These are phyloP conservation scores for Climacteris rufus DNA, from an alignment of 2,113 vertebrate species.

Conservation along the genomic window DNA sequence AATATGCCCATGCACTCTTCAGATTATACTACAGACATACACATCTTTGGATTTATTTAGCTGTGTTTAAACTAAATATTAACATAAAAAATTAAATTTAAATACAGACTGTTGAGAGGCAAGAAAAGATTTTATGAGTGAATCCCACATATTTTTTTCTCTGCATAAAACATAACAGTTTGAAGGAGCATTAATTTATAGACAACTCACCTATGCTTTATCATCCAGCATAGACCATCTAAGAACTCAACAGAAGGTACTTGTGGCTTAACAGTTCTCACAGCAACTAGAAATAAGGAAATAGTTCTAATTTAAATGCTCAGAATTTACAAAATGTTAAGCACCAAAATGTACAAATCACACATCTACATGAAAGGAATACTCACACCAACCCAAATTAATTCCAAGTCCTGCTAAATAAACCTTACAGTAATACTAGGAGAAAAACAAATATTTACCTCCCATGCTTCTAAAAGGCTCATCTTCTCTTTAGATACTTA, in stretches of 20 bases:
- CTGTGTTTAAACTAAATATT: background rate
- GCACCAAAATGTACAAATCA: background rate
- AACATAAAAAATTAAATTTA: background rate
- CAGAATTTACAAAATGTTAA: background rate
- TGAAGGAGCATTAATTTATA: background rate
- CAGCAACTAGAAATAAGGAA: background rate
- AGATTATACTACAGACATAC: background rate
- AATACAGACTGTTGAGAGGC: background rate
- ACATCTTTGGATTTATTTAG: background rate
- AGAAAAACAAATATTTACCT: slow-evolving; percentile 17
- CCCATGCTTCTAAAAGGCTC: background rate
- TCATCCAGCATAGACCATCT: background rate
- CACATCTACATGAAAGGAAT: background rate
- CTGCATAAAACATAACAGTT: background rate
- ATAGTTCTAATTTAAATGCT: background rate
- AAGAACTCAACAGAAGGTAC: background rate
- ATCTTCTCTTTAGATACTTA: background rate
- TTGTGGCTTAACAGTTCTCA: background rate
- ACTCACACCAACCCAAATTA: background rate
- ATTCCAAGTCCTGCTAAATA: background rate
- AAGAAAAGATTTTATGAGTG: background rate
- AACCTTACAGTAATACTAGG: background rate
- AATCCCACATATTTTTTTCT: background rate
- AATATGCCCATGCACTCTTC: too few relatives aligned
- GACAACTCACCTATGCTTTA: background rate